Conservation (phyloP, 2,113 vertebrate genomes). For the Aptenodytes forsteri region DNA sequence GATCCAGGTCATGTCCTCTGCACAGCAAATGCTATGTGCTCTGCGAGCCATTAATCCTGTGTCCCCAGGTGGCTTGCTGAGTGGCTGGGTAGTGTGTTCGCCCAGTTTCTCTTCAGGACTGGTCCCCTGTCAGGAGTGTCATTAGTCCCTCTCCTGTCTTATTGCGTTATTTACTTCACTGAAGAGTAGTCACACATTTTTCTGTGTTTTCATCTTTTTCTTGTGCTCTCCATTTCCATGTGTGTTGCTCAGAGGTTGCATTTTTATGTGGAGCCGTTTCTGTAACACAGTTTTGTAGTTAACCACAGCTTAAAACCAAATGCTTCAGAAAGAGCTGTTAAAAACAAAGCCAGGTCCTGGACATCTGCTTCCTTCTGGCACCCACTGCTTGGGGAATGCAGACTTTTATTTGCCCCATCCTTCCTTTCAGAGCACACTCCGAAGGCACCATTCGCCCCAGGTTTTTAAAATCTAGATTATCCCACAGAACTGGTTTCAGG, state of each 20-base stretch:
- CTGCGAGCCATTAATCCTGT: background rate
- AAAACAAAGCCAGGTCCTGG: background rate
- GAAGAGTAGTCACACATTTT: background rate
- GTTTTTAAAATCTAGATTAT: background rate
- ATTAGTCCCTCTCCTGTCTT: background rate
- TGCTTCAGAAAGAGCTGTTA: background rate
- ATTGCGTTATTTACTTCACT: background rate
- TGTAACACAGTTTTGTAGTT: background rate
- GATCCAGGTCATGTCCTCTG: background rate
- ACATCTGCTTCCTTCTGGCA: background rate
- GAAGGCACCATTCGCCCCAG: rapidly evolving
- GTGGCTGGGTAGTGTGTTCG: background rate
- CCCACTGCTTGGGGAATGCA: background rate
- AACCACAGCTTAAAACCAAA: background rate
- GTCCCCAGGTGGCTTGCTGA: background rate
- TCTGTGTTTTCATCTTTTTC: background rate
- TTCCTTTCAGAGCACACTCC: background rate
- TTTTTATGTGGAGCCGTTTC: background rate
- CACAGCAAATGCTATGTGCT: background rate
- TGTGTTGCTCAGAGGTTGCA: background rate
- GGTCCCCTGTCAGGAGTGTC: background rate
- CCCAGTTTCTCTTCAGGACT: background rate
- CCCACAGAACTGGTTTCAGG: background rate
- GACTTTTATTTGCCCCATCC: background rate
- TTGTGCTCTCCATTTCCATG: background rate